Conservation (phyloP, 2,113 vertebrate species). For the Zonotrichia leucophrys region DNA sequence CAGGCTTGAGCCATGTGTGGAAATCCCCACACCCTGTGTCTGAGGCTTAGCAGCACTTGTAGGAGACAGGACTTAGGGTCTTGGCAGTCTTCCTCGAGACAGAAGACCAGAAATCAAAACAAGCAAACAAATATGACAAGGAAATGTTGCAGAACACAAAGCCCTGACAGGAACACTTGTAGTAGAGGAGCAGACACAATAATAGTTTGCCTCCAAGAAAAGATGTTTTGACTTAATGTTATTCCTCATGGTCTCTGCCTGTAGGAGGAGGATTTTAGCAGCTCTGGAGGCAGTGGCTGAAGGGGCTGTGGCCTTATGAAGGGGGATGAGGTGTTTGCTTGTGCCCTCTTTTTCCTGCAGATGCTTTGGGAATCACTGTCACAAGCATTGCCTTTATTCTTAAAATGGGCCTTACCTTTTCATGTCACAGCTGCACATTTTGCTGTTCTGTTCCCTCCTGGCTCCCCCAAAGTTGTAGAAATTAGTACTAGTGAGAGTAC, state of each 20-base stretch:
- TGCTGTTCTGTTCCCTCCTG: neutral
- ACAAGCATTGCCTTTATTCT: neutral
- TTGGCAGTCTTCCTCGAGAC: constrained; percentile 43
- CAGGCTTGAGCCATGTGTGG: neutral
- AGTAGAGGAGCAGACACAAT: constrained; percentile 19
- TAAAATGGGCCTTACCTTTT: neutral
- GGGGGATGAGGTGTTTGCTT: neutral
- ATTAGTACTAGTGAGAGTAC: neutral
- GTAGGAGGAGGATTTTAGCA: neutral
- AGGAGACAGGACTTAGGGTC: constrained; percentile 19
- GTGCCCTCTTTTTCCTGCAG: neutral
- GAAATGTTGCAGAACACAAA: constrained; percentile 57
- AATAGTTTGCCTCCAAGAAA: neutral
- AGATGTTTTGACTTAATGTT: neutral
- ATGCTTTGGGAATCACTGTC: neutral
- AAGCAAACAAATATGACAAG: constrained; percentile 63
- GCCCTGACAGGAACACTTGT: constrained; percentile 48
- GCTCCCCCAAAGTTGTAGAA: neutral
- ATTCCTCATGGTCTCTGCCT: neutral
- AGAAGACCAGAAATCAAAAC: constrained; percentile 60
- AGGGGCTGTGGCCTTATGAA: neutral
- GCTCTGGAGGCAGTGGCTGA: neutral
- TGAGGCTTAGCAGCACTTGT: neutral
- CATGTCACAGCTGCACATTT: neutral
- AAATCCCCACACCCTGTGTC: neutral